These are phyloP conservation scores for Latrodectus hesperus DNA, from an alignment of 2,888 invertebrate genomes.

Conservation along the genomic window DNA sequence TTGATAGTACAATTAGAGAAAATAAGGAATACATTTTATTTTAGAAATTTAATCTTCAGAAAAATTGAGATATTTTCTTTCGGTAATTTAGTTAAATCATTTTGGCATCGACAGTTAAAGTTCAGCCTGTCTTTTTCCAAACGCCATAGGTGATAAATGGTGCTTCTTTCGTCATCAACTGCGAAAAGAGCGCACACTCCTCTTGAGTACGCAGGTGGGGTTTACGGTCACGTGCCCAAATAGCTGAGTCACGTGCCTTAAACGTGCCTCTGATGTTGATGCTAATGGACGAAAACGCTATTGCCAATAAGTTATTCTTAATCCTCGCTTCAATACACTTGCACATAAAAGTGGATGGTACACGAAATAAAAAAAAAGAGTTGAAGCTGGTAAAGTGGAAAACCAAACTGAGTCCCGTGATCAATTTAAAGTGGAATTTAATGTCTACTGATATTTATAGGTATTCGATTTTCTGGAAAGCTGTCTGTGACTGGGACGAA, in stretches of 20 bases:
- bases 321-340: conserved; percentile 30
- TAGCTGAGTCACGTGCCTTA: conserved; percentile 61
- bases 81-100: conserved; percentile 15
- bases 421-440: conserved; percentile 22
- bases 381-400: conserved; percentile 24
- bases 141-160: conserved; percentile 60
- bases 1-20: too few species aligned
- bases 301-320: conserved; percentile 49
- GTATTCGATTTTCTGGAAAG: conserved; percentile 20
- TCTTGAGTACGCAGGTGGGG: conserved; percentile 49
- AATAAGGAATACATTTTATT: too few species aligned
- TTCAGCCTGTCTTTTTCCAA: conserved; percentile 25
- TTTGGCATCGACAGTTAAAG: not conserved
- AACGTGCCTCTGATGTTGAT: conserved; percentile 56
- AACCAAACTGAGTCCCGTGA: conserved; percentile 41
- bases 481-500: not conserved
- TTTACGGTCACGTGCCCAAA: conserved; percentile 44
- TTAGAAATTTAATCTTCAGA: too few species aligned
- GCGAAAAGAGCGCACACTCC: conserved; percentile 33
- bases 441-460: conserved; percentile 17
- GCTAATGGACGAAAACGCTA: conserved; percentile 51
- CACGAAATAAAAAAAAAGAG: conserved; percentile 14
- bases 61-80: not conserved
- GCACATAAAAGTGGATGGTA: conserved; percentile 2
- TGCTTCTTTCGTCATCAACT: conserved; percentile 45